These are phyloP conservation scores for Trichoplusia ni DNA, from an alignment of 1,140 invertebrate species.

Conservation along the genomic window DNA sequence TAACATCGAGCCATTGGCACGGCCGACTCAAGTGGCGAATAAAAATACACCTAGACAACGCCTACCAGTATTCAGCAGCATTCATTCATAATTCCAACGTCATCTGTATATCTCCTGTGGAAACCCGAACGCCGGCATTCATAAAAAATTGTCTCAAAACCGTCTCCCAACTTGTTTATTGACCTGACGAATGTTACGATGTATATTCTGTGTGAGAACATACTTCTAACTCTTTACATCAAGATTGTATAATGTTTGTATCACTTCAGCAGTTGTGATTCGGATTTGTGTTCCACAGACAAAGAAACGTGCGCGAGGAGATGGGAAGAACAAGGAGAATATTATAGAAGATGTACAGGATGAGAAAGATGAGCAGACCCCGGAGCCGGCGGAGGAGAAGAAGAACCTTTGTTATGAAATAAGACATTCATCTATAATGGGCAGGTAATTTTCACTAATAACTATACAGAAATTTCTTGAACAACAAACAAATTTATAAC, in stretches of 20 bases:
- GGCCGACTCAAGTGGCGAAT: conserved; percentile 64
- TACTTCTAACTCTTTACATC: background rate
- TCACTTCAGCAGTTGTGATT: conserved; percentile 15
- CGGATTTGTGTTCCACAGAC: conserved; percentile 58
- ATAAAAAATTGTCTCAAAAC: conserved; percentile 46
- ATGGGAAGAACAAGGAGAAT: conserved; percentile 72
- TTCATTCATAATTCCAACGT: conserved; percentile 62
- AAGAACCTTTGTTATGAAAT: conserved; percentile 72
- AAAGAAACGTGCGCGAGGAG: conserved; percentile 63
- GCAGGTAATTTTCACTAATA: too few species aligned
- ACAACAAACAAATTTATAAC: too few species aligned
- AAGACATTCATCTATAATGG: conserved; percentile 80
- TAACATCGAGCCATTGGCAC: conserved; percentile 64
- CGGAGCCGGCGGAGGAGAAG: conserved; percentile 32
- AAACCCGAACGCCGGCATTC: conserved; percentile 41
- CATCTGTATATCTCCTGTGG: conserved; percentile 31
- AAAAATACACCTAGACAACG: conserved; percentile 68
- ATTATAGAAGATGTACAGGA: conserved; percentile 47
- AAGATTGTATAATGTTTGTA: background rate
- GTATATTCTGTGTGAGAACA: conserved; percentile 65
- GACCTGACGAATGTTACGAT: conserved; percentile 54
- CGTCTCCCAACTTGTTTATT: conserved; percentile 31
- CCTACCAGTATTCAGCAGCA: conserved; percentile 60
- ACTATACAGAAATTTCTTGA: too few species aligned
- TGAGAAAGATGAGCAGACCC: conserved; percentile 34